Conservation (phyloP, 1,140 invertebrate genomes). For the Bombus confusus region DNA sequence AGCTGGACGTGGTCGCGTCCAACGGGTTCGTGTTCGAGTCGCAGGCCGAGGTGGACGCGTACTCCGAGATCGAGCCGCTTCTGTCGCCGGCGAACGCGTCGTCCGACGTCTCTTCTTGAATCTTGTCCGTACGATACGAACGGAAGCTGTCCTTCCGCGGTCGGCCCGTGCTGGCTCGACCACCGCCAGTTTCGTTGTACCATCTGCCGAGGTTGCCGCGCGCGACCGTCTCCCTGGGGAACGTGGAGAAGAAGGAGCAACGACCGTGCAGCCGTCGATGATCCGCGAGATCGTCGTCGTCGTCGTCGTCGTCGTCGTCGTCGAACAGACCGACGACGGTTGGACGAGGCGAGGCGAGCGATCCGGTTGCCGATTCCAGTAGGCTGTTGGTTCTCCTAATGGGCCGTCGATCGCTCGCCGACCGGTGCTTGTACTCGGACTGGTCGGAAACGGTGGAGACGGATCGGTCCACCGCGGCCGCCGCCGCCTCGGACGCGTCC, state of each 20-base stretch:
- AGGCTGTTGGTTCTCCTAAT: constrained; percentile 71
- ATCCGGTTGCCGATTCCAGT: constrained; percentile 62
- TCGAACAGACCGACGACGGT: constrained; percentile 78
- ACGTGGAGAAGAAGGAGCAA: constrained; percentile 37
- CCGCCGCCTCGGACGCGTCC: constrained; percentile 15
- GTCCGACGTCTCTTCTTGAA: constrained; percentile 74
- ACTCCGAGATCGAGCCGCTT: constrained; percentile 58
- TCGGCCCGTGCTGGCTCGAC: constrained; percentile 48
- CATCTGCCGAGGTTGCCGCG: constrained; percentile 65
- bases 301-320: constrained; percentile 50
- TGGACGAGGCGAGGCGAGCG: constrained; percentile 61
- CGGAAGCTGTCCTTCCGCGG: constrained; percentile 62
- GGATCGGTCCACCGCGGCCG: constrained; percentile 7
- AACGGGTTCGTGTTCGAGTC: constrained; percentile 63
- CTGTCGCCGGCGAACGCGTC: neutral
- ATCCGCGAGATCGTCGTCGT: neutral
- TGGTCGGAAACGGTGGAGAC: constrained; percentile 61
- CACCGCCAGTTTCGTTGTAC: constrained; percentile 57
- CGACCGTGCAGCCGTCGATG: constrained; percentile 49
- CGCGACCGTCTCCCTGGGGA: constrained; percentile 59
- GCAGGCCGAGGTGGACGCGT: constrained; percentile 55
- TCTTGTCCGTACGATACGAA: constrained; percentile 73
- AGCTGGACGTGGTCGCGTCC: constrained; percentile 61
- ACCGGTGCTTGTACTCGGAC: constrained; percentile 65
- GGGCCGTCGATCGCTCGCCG: constrained; percentile 51